Percentiles rank a stretch among this genome's conserved stretches.
Evolutionary conservation across 2,113 vertebrate species (phyloP).

Genomic region (Natator depressus): DNA sequence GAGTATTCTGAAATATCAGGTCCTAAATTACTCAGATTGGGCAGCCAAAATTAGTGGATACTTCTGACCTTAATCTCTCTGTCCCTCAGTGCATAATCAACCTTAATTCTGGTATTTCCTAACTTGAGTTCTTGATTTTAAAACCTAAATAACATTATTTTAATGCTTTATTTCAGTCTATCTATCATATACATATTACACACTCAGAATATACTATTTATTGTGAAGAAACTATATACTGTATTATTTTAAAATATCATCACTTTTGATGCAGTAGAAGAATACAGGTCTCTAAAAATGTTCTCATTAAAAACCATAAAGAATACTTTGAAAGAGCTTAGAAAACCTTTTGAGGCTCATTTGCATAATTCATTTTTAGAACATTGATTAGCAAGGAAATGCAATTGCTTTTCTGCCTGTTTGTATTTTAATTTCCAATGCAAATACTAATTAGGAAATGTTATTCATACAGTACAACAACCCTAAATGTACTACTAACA

Average conservation of each 20-base stretch:
- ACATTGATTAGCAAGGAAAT: constrained; percentile 77
- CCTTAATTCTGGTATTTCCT: neutral
- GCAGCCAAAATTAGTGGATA: neutral
- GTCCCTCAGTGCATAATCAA: neutral
- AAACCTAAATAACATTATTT: neutral
- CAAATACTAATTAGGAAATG: constrained; percentile 74
- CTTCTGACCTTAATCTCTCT: neutral
- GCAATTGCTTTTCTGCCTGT: constrained; percentile 76
- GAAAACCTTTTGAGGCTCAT: constrained; percentile 68
- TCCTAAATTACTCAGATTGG: neutral
- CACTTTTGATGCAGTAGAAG: constrained; percentile 19
- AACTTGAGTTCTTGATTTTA: neutral
- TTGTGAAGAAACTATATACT: neutral
- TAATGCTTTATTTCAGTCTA: neutral
- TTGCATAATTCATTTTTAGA: constrained; percentile 82
- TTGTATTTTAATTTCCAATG: constrained; percentile 75
- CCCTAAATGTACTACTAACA: constrained; percentile 16
- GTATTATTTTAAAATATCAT: constrained; percentile 38
- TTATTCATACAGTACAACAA: constrained; percentile 65
- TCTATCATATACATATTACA: neutral
- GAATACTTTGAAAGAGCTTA: constrained; percentile 57
- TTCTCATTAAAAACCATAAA: constrained; percentile 45
- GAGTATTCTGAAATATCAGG: neutral
- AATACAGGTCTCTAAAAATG: constrained; percentile 13
- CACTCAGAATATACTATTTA: neutral